A percentile compares a stretch with the other conserved stretches of the same genome.
These are phyloP conservation scores for Pogonognathellus flavescens DNA, from an alignment of 1,140 invertebrate species.

Conservation along the genomic window DNA sequence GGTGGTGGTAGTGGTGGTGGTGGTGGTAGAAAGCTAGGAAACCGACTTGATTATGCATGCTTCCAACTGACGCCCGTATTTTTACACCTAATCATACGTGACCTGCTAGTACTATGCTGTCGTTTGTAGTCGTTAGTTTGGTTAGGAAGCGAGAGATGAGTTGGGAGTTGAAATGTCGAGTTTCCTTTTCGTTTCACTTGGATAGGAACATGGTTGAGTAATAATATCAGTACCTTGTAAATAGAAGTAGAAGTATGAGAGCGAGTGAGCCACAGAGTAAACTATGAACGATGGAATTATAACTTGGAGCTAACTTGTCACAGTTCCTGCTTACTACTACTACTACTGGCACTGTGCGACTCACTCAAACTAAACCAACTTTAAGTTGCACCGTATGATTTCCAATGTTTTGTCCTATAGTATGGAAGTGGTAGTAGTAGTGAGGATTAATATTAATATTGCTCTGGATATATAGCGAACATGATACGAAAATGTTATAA, in stretches of 20 bases:
- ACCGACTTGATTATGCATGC: conserved; percentile 65
- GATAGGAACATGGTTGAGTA: neutral
- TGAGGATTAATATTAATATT: neutral
- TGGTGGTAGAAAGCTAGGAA: neutral
- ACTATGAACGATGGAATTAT: conserved; percentile 8
- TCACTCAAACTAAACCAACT: too few species aligned
- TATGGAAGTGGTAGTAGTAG: too few species aligned
- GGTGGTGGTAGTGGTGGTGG: neutral
- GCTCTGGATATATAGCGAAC: neutral
- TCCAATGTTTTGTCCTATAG: too few species aligned
- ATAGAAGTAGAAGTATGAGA: neutral
- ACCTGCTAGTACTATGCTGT: conserved; percentile 54
- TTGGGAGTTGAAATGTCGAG: conserved; percentile 7
- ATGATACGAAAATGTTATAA: neutral
- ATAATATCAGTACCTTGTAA: neutral
- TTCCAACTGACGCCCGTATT: conserved; percentile 66
- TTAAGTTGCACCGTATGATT: too few species aligned
- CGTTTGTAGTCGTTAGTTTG: conserved; percentile 1
- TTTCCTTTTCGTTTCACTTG: conserved; percentile 3
- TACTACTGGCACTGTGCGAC: too few species aligned
- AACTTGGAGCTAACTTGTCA: neutral
- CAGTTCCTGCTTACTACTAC: neutral
- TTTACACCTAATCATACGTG: conserved; percentile 67
- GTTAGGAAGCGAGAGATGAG: conserved; percentile 3
- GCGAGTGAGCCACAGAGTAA: neutral